phyloP scores from a whole-genome alignment of 2,888 invertebrate genomes.

The Formica aserva region DNA sequence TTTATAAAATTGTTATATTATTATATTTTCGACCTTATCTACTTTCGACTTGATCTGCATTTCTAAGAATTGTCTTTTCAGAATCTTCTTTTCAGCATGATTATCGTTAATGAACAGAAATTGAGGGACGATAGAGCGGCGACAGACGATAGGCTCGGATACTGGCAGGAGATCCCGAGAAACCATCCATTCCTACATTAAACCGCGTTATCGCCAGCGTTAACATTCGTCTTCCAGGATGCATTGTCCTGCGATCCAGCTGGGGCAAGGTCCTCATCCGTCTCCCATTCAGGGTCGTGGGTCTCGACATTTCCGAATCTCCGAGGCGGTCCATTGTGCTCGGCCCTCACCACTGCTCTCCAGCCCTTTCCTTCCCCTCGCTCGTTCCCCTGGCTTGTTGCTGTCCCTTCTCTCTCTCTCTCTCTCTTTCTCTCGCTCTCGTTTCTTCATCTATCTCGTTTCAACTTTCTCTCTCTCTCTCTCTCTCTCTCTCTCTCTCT shows the following conservation, averaged over 20 bases:
- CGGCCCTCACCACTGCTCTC: constrained; percentile 70
- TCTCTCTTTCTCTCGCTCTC: constrained; percentile 50
- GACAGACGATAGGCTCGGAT: constrained; percentile 31
- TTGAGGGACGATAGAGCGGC: constrained; percentile 16
- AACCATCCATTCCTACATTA: constrained; percentile 65
- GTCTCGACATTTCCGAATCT: constrained; percentile 84
- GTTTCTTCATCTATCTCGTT: constrained; percentile 49
- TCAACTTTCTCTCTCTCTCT: constrained; percentile 4
- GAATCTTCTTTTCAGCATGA: background rate
- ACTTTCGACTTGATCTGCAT: background rate
- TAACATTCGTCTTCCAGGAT: constrained; percentile 81
- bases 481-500: constrained; percentile 33
- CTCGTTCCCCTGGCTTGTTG: constrained; percentile 23
- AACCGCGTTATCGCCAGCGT: constrained; percentile 71
- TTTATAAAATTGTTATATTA: background rate
- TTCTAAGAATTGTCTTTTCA: background rate
- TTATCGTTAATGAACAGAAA: constrained; percentile 25
- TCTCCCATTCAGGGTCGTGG: constrained; percentile 82
- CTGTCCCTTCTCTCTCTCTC: constrained; percentile 50
- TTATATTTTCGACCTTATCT: background rate
- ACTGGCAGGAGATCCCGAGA: constrained; percentile 4
- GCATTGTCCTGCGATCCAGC: constrained; percentile 81
- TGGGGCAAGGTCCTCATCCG: constrained; percentile 83
- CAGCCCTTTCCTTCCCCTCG: constrained; percentile 59
- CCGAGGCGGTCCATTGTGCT: constrained; percentile 80